phyloP scores from a whole-genome alignment of 2,888 invertebrate genomes.

The Andrena bucephala region DNA sequence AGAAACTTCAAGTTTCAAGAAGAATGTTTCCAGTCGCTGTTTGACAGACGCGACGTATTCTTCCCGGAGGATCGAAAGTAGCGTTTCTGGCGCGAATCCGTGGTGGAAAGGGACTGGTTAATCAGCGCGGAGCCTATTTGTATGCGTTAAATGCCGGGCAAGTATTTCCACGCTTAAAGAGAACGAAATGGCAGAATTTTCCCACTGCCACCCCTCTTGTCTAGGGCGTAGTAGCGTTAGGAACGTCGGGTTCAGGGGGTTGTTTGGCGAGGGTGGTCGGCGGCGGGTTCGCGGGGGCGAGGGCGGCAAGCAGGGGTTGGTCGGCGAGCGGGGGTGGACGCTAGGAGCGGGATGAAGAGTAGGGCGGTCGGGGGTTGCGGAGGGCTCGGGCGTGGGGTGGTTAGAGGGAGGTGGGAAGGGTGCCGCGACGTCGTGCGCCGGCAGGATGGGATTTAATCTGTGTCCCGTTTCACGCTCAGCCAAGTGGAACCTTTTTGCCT shows the following conservation, averaged over 20 bases:
- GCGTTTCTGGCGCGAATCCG: neutral
- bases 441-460: conserved; percentile 87
- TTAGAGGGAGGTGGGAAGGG: conserved; percentile 60
- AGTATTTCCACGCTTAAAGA: conserved; percentile 68
- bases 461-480: conserved; percentile 87
- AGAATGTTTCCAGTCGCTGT: too few relatives aligned
- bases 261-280: conserved; percentile 75
- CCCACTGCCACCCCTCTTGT: conserved; percentile 51
- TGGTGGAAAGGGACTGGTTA: conserved; percentile 3
- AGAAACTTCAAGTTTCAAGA: too few relatives aligned
- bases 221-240: conserved; percentile 58
- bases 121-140: conserved; percentile 51
- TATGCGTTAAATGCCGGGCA: conserved; percentile 55
- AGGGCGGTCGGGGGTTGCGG: conserved; percentile 19
- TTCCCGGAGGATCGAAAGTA: too few relatives aligned
- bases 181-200: conserved; percentile 65
- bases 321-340: conserved; percentile 15
- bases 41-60: too few relatives aligned
- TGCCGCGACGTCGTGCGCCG: conserved; percentile 80
- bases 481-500: conserved; percentile 86
- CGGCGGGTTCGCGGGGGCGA: conserved; percentile 32
- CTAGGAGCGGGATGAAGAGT: too few relatives aligned
- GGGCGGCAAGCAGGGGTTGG: conserved; percentile 44
- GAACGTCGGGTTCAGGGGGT: conserved; percentile 64
- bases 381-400: conserved; percentile 20